Conservation (phyloP, 2,888 invertebrate genomes). For the Coelopa pilipes region DNA sequence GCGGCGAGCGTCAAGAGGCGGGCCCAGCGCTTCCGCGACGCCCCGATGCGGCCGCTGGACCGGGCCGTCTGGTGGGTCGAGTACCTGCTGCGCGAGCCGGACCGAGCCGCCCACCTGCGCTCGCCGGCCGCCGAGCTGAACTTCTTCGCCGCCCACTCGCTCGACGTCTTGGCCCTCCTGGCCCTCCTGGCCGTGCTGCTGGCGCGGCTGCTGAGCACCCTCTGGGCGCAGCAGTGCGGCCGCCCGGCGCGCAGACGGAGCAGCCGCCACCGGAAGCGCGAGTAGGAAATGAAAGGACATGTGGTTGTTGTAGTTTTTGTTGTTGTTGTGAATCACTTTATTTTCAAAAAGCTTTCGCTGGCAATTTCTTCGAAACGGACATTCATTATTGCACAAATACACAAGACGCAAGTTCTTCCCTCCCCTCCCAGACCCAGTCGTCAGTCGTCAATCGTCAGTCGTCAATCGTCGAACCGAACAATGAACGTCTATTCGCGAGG, state of each 20-base stretch:
- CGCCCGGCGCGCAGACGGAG: background rate
- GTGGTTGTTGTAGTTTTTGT: no score
- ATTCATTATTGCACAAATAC: conserved; percentile 50
- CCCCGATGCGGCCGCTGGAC: conserved; percentile 69
- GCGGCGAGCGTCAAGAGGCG: conserved; percentile 57
- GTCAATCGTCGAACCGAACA: no score
- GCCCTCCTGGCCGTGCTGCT: background rate
- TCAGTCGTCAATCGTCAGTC: no score
- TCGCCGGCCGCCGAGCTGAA: conserved; percentile 67
- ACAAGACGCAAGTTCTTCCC: conserved; percentile 3
- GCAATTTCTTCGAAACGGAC: conserved; percentile 62
- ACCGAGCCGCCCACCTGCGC: conserved; percentile 67
- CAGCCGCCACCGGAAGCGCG: background rate
- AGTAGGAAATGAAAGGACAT: background rate
- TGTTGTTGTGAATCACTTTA: no score
- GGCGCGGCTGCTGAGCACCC: background rate
- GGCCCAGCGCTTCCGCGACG: conserved; percentile 68
- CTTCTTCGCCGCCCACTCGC: conserved; percentile 64
- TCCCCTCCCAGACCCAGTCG: no score
- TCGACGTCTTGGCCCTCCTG: conserved; percentile 56
- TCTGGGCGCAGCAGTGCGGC: background rate
- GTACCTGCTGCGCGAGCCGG: conserved; percentile 69
- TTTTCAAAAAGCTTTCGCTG: no score
- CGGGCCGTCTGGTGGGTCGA: conserved; percentile 74
- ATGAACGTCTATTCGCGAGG: no score